Evolutionary conservation across 2,797 vertebrate genomes (phyloP).

Genomic region (Garrulus glandarius): DNA sequence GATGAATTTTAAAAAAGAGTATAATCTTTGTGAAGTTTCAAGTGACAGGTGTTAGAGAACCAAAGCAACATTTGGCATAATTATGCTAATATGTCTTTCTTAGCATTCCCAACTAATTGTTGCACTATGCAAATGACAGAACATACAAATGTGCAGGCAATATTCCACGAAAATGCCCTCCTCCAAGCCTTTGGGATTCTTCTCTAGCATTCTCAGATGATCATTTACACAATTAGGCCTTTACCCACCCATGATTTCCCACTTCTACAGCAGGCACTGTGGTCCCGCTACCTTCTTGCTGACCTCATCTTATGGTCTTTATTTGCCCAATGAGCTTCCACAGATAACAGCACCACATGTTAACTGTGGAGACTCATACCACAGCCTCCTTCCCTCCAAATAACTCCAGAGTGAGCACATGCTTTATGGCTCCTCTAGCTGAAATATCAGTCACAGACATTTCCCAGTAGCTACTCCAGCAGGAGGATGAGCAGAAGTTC

Average conservation of each 20-base stretch:
- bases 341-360: accelerated
- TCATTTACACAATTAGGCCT: background rate
- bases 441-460: background rate
- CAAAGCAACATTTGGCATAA: background rate
- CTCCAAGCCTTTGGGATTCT: background rate
- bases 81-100: background rate
- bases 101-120: background rate
- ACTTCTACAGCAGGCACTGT: background rate
- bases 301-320: background rate
- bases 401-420: background rate
- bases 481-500: background rate
- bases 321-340: background rate
- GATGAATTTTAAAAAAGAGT: background rate
- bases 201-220: background rate
- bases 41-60: background rate
- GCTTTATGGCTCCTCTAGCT: background rate
- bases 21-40: background rate
- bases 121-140: background rate
- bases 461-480: background rate
- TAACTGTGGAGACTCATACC: background rate
- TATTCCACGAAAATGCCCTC: background rate
- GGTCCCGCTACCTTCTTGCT: background rate
- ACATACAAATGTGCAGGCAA: background rate
- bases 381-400: background rate
- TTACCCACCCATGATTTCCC: background rate